Percentiles rank a stretch among this genome's conserved stretches.
Evolutionary conservation across 1,140 invertebrate species (phyloP).

Genomic region (Heliconius nattereri): DNA sequence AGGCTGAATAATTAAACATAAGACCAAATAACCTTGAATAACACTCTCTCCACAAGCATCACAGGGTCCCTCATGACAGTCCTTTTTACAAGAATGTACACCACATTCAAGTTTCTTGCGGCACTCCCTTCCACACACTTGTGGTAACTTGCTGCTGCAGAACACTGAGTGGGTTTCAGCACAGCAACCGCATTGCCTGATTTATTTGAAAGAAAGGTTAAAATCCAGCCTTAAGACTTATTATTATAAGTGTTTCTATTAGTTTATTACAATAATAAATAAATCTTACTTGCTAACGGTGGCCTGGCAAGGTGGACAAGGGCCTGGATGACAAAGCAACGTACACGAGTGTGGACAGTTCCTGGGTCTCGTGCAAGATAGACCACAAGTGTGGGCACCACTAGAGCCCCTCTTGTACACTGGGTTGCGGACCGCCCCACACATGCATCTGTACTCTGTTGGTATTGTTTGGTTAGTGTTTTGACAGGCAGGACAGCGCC

Average conservation of each 20-base stretch:
- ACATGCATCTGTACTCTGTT: slow-evolving; percentile 90
- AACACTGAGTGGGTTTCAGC: slow-evolving; percentile 85
- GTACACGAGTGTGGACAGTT: slow-evolving; percentile 92
- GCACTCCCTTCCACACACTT: slow-evolving; percentile 89
- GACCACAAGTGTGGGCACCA: slow-evolving; percentile 94
- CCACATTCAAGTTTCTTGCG: slow-evolving; percentile 87
- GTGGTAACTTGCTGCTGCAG: slow-evolving; percentile 85
- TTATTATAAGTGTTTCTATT: background rate
- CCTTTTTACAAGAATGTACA: slow-evolving; percentile 86
- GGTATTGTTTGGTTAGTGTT: slow-evolving; percentile 86
- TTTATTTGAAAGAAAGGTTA: slow-evolving; percentile 59
- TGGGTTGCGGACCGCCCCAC: slow-evolving; percentile 88
- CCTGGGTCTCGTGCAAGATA: slow-evolving; percentile 87
- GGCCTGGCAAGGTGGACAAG: slow-evolving; percentile 90
- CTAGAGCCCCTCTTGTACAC: slow-evolving; percentile 86
- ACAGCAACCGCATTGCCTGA: slow-evolving; percentile 88
- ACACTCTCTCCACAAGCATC: slow-evolving; percentile 84
- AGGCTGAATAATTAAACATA: too few relatives aligned
- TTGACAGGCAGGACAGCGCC: slow-evolving; percentile 97
- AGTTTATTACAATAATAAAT: background rate
- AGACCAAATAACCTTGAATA: slow-evolving; percentile 71
- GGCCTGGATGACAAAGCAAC: slow-evolving; percentile 94
- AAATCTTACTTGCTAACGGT: slow-evolving; percentile 75
- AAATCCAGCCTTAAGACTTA: background rate
- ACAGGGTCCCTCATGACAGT: slow-evolving; percentile 91